These are phyloP conservation scores for Anoplius nigerrimus DNA, from an alignment of 2,888 invertebrate genomes.

Conservation along the genomic window DNA sequence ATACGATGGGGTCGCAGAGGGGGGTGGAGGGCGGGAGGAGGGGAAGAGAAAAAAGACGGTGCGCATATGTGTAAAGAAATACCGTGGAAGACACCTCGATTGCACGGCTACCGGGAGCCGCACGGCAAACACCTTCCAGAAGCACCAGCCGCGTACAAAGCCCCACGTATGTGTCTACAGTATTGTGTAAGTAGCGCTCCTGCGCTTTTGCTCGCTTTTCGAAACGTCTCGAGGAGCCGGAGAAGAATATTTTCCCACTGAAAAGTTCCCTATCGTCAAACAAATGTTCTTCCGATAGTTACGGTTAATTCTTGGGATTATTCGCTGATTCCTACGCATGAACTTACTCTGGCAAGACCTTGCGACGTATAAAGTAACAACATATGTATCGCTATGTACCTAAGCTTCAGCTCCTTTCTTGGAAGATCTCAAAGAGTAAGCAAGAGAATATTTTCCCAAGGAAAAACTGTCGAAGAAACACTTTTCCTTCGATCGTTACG, in stretches of 20 bases:
- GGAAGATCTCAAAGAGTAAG: slow-evolving; percentile 51
- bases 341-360: no score
- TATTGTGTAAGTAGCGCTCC: slow-evolving; percentile 49
- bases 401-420: slow-evolving; percentile 52
- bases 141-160: slow-evolving; percentile 29
- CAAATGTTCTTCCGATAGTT: no score
- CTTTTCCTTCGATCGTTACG: no score
- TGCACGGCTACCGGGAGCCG: slow-evolving; percentile 71
- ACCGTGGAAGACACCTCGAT: slow-evolving; percentile 71
- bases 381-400: slow-evolving; percentile 47
- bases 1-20: slow-evolving; percentile 24
- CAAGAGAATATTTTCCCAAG: no score
- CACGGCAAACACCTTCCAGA: slow-evolving; percentile 64
- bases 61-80: slow-evolving; percentile 71
- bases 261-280: no score
- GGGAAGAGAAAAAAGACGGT: slow-evolving; percentile 58
- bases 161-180: slow-evolving; percentile 24
- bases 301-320: no score
- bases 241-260: no score
- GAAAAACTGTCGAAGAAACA: no score
- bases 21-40: slow-evolving; percentile 28
- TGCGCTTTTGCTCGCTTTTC: slow-evolving; percentile 52
- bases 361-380: no score
- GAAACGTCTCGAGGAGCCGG: slow-evolving; percentile 53
- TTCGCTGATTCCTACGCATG: no score